These are phyloP conservation scores for Lymantria monacha DNA, from an alignment of 2,888 invertebrate species.

Conservation along the genomic window DNA sequence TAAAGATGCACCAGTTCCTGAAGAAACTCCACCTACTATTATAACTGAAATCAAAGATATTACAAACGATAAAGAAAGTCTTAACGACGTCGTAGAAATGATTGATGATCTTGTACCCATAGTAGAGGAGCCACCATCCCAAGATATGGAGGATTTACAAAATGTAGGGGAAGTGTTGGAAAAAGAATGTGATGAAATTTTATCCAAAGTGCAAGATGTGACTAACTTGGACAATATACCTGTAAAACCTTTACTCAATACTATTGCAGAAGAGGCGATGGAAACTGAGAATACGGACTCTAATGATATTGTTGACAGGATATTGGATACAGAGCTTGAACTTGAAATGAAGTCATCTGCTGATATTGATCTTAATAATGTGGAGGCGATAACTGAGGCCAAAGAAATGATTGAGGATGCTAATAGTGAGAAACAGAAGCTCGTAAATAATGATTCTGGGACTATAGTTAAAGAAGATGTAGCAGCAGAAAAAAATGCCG, in stretches of 20 bases:
- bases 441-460: constrained; percentile 9
- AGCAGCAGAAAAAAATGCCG: constrained; percentile 21
- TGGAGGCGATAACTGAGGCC: constrained; percentile 37
- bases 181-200: constrained; percentile 75
- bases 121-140: constrained; percentile 58
- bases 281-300: constrained; percentile 64
- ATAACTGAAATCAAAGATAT: constrained; percentile 65
- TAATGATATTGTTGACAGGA: constrained; percentile 67
- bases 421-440: constrained; percentile 17
- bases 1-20: constrained; percentile 34
- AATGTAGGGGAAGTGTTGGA: constrained; percentile 70
- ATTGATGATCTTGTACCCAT: constrained; percentile 62
- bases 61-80: constrained; percentile 49
- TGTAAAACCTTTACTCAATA: constrained; percentile 60
- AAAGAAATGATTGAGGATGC: constrained; percentile 25
- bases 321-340: constrained; percentile 66
- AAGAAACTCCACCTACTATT: constrained; percentile 43
- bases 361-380: constrained; percentile 42
- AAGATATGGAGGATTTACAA: constrained; percentile 65
- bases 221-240: constrained; percentile 69
- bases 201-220: constrained; percentile 73
- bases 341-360: constrained; percentile 57
- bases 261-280: constrained; percentile 66
- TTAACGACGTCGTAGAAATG: constrained; percentile 53
- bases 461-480: constrained; percentile 24